Evolutionary conservation across 2,797 vertebrate genomes (phyloP).

Genomic region (Rhabdomys pumilio): DNA sequence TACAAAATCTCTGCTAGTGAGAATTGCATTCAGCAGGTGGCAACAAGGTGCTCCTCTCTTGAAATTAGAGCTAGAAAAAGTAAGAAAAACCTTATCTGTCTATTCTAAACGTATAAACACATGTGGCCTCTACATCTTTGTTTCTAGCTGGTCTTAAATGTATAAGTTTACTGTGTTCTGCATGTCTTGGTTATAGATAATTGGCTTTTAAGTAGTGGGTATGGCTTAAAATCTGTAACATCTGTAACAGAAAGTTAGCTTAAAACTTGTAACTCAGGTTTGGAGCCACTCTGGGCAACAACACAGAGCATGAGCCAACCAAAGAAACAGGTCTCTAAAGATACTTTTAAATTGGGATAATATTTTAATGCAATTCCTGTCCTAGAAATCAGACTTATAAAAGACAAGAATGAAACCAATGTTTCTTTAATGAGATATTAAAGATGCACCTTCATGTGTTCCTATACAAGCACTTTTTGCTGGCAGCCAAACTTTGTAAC

Average conservation of each 20-base stretch:
- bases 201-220: background rate
- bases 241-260: background rate
- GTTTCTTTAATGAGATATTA: background rate
- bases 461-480: background rate
- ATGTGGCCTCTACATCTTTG: background rate
- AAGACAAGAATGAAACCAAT: background rate
- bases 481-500: background rate
- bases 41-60: background rate
- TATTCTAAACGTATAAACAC: background rate
- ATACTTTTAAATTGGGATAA: background rate
- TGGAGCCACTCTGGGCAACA: too few relatives aligned
- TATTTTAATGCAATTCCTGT: background rate
- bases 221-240: background rate
- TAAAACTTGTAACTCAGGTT: background rate
- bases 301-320: background rate
- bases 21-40: background rate
- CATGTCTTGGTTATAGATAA: background rate
- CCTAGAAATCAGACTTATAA: background rate
- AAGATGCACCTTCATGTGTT: background rate
- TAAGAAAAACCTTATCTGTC: background rate
- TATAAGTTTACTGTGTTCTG: background rate
- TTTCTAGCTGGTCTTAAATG: background rate
- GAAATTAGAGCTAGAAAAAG: background rate
- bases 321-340: background rate
- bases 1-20: background rate